Evolutionary conservation across 2,888 invertebrate genomes (phyloP).

Genomic region (Drosophila mimetica): DNA sequence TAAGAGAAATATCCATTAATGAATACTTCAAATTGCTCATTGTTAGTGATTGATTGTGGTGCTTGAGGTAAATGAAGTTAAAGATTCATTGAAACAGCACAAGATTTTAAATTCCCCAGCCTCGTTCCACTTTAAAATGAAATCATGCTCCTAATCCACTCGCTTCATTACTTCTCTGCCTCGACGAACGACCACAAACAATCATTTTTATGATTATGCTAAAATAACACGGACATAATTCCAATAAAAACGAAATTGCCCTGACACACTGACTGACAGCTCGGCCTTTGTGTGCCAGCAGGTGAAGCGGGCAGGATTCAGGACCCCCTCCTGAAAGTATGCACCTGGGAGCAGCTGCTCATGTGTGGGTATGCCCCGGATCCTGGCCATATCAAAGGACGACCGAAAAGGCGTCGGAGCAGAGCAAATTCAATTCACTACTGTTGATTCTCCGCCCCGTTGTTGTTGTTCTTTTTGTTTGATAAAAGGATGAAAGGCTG

Average conservation of each 20-base stretch:
- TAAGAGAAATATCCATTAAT: too few relatives aligned
- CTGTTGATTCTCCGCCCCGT: conserved; percentile 64
- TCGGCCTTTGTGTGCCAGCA: conserved; percentile 35
- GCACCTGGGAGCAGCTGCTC: conserved; percentile 52
- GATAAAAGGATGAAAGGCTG: conserved; percentile 64
- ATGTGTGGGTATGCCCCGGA: conserved; percentile 21
- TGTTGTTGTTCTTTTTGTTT: conserved; percentile 51
- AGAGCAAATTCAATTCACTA: conserved; percentile 78
- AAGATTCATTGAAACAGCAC: not conserved
- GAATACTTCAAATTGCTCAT: too few relatives aligned
- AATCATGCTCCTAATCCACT: conserved; percentile 12
- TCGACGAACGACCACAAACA: conserved; percentile 27
- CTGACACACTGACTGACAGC: conserved; percentile 45
- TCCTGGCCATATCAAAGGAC: conserved; percentile 66
- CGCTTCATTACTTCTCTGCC: conserved; percentile 22
- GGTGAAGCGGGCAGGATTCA: conserved; percentile 34
- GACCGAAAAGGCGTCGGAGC: conserved; percentile 73
- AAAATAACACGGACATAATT: conserved; percentile 56
- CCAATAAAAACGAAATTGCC: conserved; percentile 48
- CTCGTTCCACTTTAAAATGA: conserved; percentile 8
- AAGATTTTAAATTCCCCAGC: not conserved
- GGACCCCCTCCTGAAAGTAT: conserved; percentile 25
- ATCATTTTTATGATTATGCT: conserved; percentile 56
- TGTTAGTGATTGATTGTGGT: too few relatives aligned
- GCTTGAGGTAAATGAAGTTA: too few relatives aligned